Evolutionary conservation across 2,888 invertebrate species (phyloP), one percentile per base, ranked within the genome.

Genomic region (Furcula furcula): DNA sequence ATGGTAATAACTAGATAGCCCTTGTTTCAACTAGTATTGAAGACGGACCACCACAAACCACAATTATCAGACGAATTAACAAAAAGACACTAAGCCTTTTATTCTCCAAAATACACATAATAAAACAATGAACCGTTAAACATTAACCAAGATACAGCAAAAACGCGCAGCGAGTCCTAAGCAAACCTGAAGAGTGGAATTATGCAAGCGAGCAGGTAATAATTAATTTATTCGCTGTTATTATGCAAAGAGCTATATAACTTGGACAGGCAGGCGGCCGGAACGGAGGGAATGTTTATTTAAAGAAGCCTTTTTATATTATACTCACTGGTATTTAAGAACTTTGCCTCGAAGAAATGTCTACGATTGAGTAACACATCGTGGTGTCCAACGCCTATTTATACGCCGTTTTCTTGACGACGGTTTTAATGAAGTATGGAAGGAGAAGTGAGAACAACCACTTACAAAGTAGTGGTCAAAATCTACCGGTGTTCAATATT

Each of bases 151-250:
- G 43, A 39, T 30, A 33, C 15, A 23, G 34, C 29, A 28, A 36
- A n/a, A 43, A 28, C 2, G 26, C 9, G 7, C n/a, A 15, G 5
- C 18, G 11, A 51, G 53, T 65, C 69, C 73, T 66, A 67, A 69
- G 61, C 65, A 73, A 74, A 73, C 71, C 42, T 35, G 21, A 37
- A 35, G 43, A 36, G 36, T 40, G 34, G 56, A 68, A 70, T 73
- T 69, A 72, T 67, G 65, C 69, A 62, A 53, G 59, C 52, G 40
- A 55, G 55, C 64, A 64, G 66, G 72, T 71, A 65, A 64, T 69
- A 68, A 69, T 76, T 75, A 73, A 76, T 72, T 71, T 70, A 75
- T 73, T 70, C 70, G 37, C 44, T 55, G 59, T 66, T 65, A 57
- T 64, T 65, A 71, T 62, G 63, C 67, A 62, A 53, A 63, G 43